Evolutionary conservation across 2,113 vertebrate genomes (phyloP).

Genomic region (Triplophysa rosa): DNA sequence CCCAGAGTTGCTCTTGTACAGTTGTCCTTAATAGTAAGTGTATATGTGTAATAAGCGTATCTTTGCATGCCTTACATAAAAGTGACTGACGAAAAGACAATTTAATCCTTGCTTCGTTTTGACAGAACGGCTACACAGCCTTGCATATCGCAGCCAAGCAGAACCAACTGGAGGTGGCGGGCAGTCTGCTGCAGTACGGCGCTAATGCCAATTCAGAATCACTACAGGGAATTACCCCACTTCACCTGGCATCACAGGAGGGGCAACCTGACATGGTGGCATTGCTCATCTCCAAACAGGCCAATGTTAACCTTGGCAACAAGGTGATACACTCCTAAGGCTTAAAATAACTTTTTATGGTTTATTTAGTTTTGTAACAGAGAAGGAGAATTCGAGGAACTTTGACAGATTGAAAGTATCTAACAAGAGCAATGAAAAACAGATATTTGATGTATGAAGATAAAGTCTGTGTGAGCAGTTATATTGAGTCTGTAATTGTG

Average conservation of each 20-base stretch:
- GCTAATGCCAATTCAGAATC: conserved; percentile 87
- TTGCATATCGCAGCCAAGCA: conserved; percentile 95
- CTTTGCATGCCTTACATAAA: background rate
- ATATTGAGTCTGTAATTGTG: background rate
- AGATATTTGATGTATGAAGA: background rate
- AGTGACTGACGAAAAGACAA: too few relatives aligned
- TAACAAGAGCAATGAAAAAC: too few relatives aligned
- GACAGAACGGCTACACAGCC: conserved; percentile 92
- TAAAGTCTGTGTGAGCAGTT: background rate
- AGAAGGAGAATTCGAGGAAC: too few relatives aligned
- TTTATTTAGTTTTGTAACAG: too few relatives aligned
- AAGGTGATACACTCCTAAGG: conserved; percentile 75
- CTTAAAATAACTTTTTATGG: background rate
- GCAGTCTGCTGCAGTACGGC: conserved; percentile 87
- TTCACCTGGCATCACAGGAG: conserved; percentile 94
- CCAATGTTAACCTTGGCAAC: conserved; percentile 89
- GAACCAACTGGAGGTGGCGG: conserved; percentile 92
- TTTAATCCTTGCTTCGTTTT: background rate
- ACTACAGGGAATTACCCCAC: conserved; percentile 88
- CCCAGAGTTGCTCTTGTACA: too few relatives aligned
- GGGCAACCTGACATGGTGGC: conserved; percentile 87
- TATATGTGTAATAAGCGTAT: too few relatives aligned
- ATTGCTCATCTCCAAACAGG: conserved; percentile 90
- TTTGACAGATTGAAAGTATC: too few relatives aligned
- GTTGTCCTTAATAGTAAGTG: too few relatives aligned